Conservation (phyloP, 2,888 invertebrate genomes). For the Eristalinus aeneus region DNA sequence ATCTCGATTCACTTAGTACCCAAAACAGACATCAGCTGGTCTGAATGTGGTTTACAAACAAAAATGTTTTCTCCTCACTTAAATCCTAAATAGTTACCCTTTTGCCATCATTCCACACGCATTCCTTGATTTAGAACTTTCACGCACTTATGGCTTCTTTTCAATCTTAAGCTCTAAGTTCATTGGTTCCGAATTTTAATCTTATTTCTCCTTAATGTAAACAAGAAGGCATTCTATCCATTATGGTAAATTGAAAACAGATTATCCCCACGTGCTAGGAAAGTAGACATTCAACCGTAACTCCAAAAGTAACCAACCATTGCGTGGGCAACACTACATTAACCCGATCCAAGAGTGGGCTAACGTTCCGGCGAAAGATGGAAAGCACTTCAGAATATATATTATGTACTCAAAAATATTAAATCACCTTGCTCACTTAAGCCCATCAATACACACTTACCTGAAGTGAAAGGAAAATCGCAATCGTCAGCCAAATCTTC, state of each 20-base stretch:
- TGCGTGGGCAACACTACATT: background rate
- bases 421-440: slow-evolving; percentile 40
- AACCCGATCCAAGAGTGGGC: slow-evolving; percentile 14
- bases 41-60: too few relatives aligned
- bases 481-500: slow-evolving; percentile 78
- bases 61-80: too few relatives aligned
- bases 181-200: background rate
- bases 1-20: too few relatives aligned
- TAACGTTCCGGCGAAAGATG: background rate
- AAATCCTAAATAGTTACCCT: too few relatives aligned
- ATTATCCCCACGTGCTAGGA: background rate
- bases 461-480: slow-evolving; percentile 79
- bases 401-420: slow-evolving; percentile 39
- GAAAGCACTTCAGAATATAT: background rate
- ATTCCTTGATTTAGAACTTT: too few relatives aligned
- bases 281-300: background rate
- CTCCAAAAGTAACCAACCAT: slow-evolving; percentile 1
- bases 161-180: too few relatives aligned
- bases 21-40: too few relatives aligned
- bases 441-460: slow-evolving; percentile 73
- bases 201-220: background rate
- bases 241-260: background rate
- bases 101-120: too few relatives aligned
- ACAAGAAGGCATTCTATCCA: background rate
- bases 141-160: too few relatives aligned